Evolutionary conservation across 53 echinoderm and acorn worm species (phyloP).

Genomic region (Luidia sarsii): DNA sequence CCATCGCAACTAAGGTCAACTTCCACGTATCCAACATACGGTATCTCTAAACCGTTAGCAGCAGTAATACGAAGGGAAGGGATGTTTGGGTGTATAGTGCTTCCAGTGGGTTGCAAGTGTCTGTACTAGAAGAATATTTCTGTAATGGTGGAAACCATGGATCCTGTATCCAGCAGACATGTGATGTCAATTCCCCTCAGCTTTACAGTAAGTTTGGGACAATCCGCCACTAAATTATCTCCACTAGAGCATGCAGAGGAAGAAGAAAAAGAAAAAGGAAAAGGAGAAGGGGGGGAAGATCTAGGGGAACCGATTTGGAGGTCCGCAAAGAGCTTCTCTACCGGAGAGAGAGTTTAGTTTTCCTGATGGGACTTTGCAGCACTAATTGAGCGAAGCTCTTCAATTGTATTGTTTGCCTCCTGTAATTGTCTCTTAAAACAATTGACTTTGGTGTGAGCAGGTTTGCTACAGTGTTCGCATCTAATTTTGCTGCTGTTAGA

Average conservation of each 20-base stretch:
- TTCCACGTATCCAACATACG: constrained; percentile 2
- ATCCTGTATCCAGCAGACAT: constrained; percentile 13
- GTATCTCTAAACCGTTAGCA: constrained; percentile 16
- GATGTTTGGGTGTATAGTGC: not conserved
- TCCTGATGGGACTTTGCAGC: not conserved
- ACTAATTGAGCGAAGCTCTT: not conserved
- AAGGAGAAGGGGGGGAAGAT: too few species aligned
- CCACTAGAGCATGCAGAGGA: not conserved
- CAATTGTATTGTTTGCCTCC: constrained; percentile 6
- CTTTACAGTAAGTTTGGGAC: not conserved
- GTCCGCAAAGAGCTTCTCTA: not conserved
- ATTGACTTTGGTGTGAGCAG: constrained; percentile 4
- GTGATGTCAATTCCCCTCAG: not conserved
- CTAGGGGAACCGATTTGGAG: too few species aligned
- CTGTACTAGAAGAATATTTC: not conserved
- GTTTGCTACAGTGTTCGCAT: not conserved
- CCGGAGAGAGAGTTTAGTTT: not conserved
- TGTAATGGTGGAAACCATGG: constrained; percentile 12
- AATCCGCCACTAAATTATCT: not conserved
- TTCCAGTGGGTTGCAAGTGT: not conserved
- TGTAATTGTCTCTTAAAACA: constrained; percentile 14
- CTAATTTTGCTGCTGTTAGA: not conserved
- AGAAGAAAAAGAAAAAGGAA: too few species aligned
- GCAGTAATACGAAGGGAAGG: constrained; percentile 12
- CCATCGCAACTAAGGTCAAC: not conserved